Percentiles rank a stretch among this genome's conserved stretches.
Conservation (phyloP, 1,140 invertebrate genomes). For the Hydropsyche tenuis region DNA sequence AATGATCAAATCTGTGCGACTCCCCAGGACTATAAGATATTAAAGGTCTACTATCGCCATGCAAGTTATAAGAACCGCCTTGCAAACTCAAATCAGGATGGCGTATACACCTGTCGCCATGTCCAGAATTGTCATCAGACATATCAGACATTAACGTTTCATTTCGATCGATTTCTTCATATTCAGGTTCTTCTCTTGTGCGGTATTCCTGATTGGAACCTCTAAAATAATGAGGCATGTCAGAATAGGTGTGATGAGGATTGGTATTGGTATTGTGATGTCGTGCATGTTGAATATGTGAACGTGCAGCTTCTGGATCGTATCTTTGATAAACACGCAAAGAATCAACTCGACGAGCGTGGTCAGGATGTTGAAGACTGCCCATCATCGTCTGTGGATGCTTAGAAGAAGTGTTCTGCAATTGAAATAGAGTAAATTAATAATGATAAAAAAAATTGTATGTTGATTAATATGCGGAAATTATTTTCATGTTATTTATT, state of each 20-base stretch:
- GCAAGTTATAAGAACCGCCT: constrained; percentile 73
- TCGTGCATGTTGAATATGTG: constrained; percentile 11
- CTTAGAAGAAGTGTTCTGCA: constrained; percentile 65
- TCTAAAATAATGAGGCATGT: constrained; percentile 64
- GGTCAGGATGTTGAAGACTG: constrained; percentile 58
- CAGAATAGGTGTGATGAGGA: constrained; percentile 65
- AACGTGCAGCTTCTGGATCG: constrained; percentile 44
- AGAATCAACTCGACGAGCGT: constrained; percentile 54
- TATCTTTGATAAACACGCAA: constrained; percentile 55
- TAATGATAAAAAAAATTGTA: background rate
- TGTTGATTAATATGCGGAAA: background rate
- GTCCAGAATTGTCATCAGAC: constrained; percentile 80
- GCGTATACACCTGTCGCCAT: constrained; percentile 77
- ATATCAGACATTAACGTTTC: constrained; percentile 79
- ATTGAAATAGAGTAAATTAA: constrained; percentile 40
- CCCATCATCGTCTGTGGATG: constrained; percentile 56
- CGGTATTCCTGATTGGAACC: constrained; percentile 59
- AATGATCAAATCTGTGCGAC: constrained; percentile 62
- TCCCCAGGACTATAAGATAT: constrained; percentile 72
- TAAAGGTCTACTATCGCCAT: constrained; percentile 79
- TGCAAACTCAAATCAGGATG: constrained; percentile 54
- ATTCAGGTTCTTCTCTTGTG: constrained; percentile 76
- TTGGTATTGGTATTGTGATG: constrained; percentile 59
- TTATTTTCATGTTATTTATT: no score
- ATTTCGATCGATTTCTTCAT: constrained; percentile 79